Base-by-base conservation (phyloP, 2,888 invertebrate genomes). In the Perdita meconis region DNA sequence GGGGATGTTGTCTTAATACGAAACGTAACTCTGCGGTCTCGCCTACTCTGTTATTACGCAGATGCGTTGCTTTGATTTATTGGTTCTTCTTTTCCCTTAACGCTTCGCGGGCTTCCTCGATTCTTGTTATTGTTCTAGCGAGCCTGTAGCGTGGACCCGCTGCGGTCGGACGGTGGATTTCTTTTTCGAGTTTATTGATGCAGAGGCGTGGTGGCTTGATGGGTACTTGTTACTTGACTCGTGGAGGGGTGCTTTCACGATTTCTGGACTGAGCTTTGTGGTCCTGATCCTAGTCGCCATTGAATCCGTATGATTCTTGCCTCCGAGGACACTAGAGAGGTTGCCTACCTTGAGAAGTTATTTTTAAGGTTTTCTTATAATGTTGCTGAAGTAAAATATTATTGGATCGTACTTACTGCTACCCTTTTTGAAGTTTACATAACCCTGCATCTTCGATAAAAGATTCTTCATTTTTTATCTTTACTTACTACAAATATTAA, bases 1-100 rank as follows among this genome's bases (percentile, higher is more conserved):
- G 69, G 66, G 78, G 65, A 75, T 82, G 79, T 67, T 79, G 73
- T 82, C 82, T 82, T 79, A 79, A 82, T 82, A 73, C 63, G 26
- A 59, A n/a, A 60, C 26, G 61, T 63, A 66, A 50, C 59, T 22
- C 61, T 63, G 61, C 68, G 57, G 44, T 44, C 30, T 19, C 38
- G 19, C 10, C 10, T 0, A n/a, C 16, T 6, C 38, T 22, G 55
- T 68, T 73, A 53, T 61, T 68, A 47, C 24, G n/a, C 16, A 19
- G 36, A 47, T 60, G n/a, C 19, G 38, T 22, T 36, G 26, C 16
- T 47, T 50, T 16, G 36, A 34, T 57, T 24, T 57, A 26, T 10
- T 19, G 47, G 16, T 19, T 10, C 3, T 22, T 24, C 36, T 56
- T n/a, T 57, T 51, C 24, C 8, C 5, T 13, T 10, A 1, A 0